These are phyloP conservation scores for Aspidapion aeneum DNA, from an alignment of 2,888 invertebrate genomes.

Conservation along the genomic window DNA sequence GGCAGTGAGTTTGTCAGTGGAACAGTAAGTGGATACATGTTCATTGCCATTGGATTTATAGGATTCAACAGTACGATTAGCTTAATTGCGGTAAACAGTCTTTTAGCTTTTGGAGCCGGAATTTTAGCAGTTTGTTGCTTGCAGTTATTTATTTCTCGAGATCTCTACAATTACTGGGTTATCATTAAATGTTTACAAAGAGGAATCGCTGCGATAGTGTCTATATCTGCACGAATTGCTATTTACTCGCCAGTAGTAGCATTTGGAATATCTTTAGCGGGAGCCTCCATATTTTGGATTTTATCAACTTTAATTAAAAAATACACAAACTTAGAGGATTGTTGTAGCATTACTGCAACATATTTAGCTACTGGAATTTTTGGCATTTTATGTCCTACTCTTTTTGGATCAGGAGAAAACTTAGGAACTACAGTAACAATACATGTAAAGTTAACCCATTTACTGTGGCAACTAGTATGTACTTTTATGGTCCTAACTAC, in stretches of 20 bases:
- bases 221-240: conserved; percentile 40
- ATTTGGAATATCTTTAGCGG: conserved; percentile 31
- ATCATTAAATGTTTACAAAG: conserved; percentile 43
- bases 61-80: conserved; percentile 28
- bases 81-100: conserved; percentile 26
- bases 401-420: conserved; percentile 29
- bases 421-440: conserved; percentile 13
- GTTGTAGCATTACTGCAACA: conserved; percentile 41
- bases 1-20: conserved; percentile 38
- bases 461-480: conserved; percentile 32
- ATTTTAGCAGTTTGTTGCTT: conserved; percentile 26
- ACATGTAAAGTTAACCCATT: conserved; percentile 10
- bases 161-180: conserved; percentile 42
- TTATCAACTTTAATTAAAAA: conserved; percentile 34
- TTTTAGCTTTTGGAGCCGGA: conserved; percentile 30
- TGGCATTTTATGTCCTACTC: conserved; percentile 37
- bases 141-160: conserved; percentile 33
- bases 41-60: conserved; percentile 41
- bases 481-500: conserved; percentile 16
- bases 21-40: conserved; percentile 40
- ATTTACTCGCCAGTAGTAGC: conserved; percentile 37
- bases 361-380: conserved; percentile 39
- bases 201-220: conserved; percentile 40
- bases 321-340: conserved; percentile 42
- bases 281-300: conserved; percentile 34